These are phyloP conservation scores for crab-eating macaque (Macaca fascicularis) DNA, from an alignment of 2,113 vertebrate species.

Conservation along the genomic window T2T-MFA8v1.1 NC_088376.1:173313501-173314000, in stretches of 20 bases:
- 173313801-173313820: neutral
- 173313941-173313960: neutral
- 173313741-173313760: neutral
- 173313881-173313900: neutral
- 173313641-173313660: neutral
- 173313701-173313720: neutral
- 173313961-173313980: neutral
- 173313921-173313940: neutral
- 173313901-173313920: neutral
- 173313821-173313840: neutral
- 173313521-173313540: neutral
- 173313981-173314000: neutral
- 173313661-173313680: neutral
- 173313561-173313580: slow-evolving; percentile 7
- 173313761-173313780: neutral
- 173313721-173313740: neutral
- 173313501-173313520: slow-evolving; percentile 26
- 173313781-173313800: neutral
- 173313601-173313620: neutral
- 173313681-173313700: neutral
- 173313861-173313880: neutral
- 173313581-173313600: slow-evolving; percentile 1
- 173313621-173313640: neutral
- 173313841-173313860: neutral
- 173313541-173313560: slow-evolving; percentile 36